phyloP scores from a whole-genome alignment of 2,113 vertebrate genomes.

The Gnathonemus echidnorhynchus region DNA sequence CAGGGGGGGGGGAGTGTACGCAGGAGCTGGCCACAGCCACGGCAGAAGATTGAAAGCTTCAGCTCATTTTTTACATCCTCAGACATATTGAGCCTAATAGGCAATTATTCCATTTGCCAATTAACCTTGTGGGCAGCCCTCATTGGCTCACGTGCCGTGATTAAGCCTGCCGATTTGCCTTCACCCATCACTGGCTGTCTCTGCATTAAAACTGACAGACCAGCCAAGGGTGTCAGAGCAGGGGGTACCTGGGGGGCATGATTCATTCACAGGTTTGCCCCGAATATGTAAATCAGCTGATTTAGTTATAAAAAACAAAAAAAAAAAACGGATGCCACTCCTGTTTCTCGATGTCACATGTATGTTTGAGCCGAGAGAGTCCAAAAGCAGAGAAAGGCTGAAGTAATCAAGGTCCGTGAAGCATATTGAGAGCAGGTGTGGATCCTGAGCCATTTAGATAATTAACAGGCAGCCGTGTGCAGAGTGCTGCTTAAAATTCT shows the following conservation, averaged over 20 bases:
- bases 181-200: constrained; percentile 44
- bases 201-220: constrained; percentile 57
- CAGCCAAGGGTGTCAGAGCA: constrained; percentile 27
- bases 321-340: not conserved
- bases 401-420: not conserved
- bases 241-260: constrained; percentile 26
- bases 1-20: not conserved
- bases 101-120: constrained; percentile 64
- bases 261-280: constrained; percentile 22
- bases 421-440: not conserved
- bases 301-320: not conserved
- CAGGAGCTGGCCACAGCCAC: constrained; percentile 29
- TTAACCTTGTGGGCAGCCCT: constrained; percentile 55
- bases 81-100: constrained; percentile 58
- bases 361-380: not conserved
- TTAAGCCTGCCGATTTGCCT: constrained; percentile 52
- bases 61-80: constrained; percentile 56
- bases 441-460: not conserved
- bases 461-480: not conserved
- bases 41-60: constrained; percentile 48
- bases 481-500: not conserved
- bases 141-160: constrained; percentile 28
- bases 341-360: not conserved
- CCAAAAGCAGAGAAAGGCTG: not conserved
- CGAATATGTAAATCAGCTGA: not conserved